Evolutionary conservation across 2,888 invertebrate species (phyloP).

Genomic region (Resseliella maxima): DNA sequence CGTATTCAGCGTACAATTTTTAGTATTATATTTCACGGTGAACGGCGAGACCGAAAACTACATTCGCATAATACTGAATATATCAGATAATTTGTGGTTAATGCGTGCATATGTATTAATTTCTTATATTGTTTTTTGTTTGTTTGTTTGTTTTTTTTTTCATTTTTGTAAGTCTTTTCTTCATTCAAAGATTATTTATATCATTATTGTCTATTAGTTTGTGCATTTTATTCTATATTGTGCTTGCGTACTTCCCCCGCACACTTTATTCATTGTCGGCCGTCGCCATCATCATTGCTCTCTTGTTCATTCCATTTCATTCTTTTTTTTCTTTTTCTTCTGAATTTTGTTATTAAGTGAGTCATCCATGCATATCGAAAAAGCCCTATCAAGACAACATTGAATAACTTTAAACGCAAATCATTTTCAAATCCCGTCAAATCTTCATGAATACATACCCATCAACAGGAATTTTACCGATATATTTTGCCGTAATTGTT

Average conservation of each 20-base stretch:
- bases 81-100: conserved; percentile 36
- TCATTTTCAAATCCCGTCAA: not conserved
- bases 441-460: not conserved
- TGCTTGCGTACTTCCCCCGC: not conserved
- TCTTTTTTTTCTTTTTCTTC: not conserved
- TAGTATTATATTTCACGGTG: not conserved
- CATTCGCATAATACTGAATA: conserved; percentile 14
- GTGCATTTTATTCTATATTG: not conserved
- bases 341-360: conserved; percentile 40
- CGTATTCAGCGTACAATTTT: not conserved
- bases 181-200: conserved; percentile 38
- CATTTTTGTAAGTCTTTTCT: not conserved
- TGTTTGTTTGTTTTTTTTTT: not conserved
- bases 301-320: not conserved
- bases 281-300: not conserved
- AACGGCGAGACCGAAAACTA: not conserved
- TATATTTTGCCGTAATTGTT: not conserved
- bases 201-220: conserved; percentile 37
- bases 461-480: conserved; percentile 31
- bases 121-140: not conserved
- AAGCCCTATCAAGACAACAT: conserved; percentile 39
- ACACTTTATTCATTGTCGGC: not conserved
- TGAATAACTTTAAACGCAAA: conserved; percentile 34
- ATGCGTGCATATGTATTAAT: conserved; percentile 51
- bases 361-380: conserved; percentile 43